phyloP scores from a whole-genome alignment of 2,888 invertebrate species.

The Schizaphis graminum region DNA sequence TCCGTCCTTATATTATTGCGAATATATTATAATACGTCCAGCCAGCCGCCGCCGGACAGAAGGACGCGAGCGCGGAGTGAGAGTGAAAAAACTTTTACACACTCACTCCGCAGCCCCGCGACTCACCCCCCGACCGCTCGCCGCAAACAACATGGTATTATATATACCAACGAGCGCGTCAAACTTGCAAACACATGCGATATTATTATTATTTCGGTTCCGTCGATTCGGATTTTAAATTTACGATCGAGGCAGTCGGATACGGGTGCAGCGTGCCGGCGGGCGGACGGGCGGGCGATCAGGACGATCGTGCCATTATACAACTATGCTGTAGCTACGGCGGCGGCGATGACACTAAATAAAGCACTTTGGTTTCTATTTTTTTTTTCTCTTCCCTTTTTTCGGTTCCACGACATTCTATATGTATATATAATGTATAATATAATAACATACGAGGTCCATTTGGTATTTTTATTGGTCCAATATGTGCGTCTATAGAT shows the following conservation, averaged over 20 bases:
- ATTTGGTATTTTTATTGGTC: not conserved
- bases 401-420: not conserved
- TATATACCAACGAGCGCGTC: not conserved
- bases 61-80: not conserved
- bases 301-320: not conserved
- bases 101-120: not conserved
- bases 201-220: constrained; percentile 38
- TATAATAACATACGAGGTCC: not conserved
- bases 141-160: not conserved
- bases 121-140: not conserved
- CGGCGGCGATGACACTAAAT: not conserved
- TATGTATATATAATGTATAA: not conserved
- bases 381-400: not conserved
- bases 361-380: constrained; percentile 1
- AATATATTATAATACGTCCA: constrained; percentile 62
- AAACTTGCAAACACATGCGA: constrained; percentile 41
- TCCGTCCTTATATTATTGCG: constrained; percentile 55
- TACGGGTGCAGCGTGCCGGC: not conserved
- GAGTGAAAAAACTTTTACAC: constrained; percentile 38
- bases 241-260: constrained; percentile 44
- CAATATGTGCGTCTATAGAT: not conserved
- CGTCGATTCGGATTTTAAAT: constrained; percentile 39
- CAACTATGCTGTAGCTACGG: not conserved
- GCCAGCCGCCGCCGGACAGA: not conserved
- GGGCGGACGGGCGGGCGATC: not conserved